Percentiles rank a stretch among this genome's conserved stretches.
phyloP scores from a whole-genome alignment of 2,888 invertebrate species.

The Cantharis flavilabris region DNA sequence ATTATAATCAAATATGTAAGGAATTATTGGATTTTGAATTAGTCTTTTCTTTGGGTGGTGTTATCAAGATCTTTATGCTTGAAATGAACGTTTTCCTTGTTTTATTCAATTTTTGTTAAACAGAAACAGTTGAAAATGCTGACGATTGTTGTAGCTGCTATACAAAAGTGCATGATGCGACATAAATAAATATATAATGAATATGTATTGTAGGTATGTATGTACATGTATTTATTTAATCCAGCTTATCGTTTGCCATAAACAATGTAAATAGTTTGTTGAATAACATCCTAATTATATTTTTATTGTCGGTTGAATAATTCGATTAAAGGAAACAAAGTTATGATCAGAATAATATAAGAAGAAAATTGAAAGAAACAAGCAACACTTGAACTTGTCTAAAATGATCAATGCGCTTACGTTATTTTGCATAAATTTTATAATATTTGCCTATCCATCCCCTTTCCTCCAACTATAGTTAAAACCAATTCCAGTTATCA shows the following conservation, averaged over 20 bases:
- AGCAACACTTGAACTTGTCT: neutral
- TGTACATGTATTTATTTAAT: neutral
- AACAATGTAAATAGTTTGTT: slow-evolving; percentile 3
- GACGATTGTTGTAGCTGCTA: neutral
- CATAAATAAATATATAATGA: slow-evolving; percentile 8
- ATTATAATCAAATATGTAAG: slow-evolving; percentile 30
- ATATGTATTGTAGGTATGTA: neutral
- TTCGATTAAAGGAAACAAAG: neutral
- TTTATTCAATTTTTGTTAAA: slow-evolving; percentile 7
- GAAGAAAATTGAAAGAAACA: neutral
- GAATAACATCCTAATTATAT: neutral
- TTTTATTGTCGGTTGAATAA: neutral
- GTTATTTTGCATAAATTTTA: neutral
- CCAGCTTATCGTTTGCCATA: neutral
- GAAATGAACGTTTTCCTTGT: slow-evolving; percentile 16
- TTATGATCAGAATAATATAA: neutral
- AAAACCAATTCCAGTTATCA: slow-evolving; percentile 22
- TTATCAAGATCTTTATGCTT: slow-evolving; percentile 16
- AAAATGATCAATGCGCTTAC: slow-evolving; percentile 1
- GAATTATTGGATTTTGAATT: slow-evolving; percentile 28
- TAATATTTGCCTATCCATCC: slow-evolving; percentile 9
- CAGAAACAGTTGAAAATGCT: neutral
- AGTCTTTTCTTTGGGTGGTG: slow-evolving; percentile 21
- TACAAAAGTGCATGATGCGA: neutral
- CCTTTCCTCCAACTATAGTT: slow-evolving; percentile 22